phyloP scores from a whole-genome alignment of 2,888 invertebrate species.

The Flexamia atlantica region DNA sequence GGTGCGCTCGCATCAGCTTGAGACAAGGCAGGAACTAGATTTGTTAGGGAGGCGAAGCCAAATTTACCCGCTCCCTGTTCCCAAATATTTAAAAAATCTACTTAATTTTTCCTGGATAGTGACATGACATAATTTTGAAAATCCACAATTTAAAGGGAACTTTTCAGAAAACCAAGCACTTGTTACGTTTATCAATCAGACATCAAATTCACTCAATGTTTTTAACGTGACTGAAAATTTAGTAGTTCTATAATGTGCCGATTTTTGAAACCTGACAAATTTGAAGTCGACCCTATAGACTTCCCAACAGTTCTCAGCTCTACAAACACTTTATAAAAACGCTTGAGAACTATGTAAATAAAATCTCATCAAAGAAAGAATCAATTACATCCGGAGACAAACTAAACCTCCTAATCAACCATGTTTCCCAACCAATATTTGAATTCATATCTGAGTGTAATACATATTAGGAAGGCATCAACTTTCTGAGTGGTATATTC shows the following conservation, averaged over 20 bases:
- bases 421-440: constrained; percentile 13
- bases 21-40: too few relatives aligned
- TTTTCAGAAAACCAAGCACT: too few relatives aligned
- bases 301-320: neutral
- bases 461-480: neutral
- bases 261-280: constrained; percentile 13
- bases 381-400: neutral
- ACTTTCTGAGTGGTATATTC: constrained; percentile 18
- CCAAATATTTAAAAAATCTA: too few relatives aligned
- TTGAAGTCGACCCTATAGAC: neutral
- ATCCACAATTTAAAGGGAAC: too few relatives aligned
- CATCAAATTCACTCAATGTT: too few relatives aligned
- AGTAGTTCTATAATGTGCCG: neutral
- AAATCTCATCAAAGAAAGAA: constrained; percentile 18
- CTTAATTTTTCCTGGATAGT: too few relatives aligned
- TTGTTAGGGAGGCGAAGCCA: too few relatives aligned
- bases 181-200: too few relatives aligned
- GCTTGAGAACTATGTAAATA: neutral
- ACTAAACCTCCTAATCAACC: constrained; percentile 4
- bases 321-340: constrained; percentile 1
- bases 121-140: too few relatives aligned
- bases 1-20: too few relatives aligned
- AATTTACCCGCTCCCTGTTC: too few relatives aligned
- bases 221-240: too few relatives aligned
- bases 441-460: constrained; percentile 20